phyloP scores from a whole-genome alignment of 2,113 vertebrate species.

The Ardeotis arabs region DNA sequence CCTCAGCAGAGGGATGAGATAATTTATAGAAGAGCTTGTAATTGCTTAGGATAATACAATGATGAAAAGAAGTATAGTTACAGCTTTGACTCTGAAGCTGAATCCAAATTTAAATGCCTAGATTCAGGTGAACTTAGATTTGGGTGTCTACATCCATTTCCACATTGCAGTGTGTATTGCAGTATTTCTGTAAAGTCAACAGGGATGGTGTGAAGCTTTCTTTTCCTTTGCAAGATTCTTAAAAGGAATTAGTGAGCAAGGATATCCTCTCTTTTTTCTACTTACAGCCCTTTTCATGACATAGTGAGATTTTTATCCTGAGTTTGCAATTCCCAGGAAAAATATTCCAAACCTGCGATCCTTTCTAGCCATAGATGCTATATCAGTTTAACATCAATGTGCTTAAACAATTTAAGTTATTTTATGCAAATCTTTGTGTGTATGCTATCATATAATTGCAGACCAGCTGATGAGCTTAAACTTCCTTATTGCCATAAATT shows the following conservation, averaged over 20 bases:
- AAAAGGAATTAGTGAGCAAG: neutral
- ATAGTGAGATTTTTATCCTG: neutral
- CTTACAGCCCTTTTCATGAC: neutral
- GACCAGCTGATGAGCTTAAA: neutral
- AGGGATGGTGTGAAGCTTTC: neutral
- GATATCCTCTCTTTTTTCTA: neutral
- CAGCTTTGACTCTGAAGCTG: neutral
- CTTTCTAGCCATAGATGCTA: neutral
- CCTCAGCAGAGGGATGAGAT: neutral
- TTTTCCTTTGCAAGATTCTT: neutral
- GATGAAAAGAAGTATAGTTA: neutral
- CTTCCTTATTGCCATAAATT: neutral
- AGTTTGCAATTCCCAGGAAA: neutral
- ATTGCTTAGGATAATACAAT: neutral
- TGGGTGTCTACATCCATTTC: neutral
- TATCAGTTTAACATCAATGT: neutral
- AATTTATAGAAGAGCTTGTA: neutral
- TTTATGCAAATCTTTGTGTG: neutral
- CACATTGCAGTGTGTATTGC: rapidly evolving
- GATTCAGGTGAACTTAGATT: neutral
- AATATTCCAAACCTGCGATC: neutral
- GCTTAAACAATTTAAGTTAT: neutral
- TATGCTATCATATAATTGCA: neutral
- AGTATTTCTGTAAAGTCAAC: neutral
- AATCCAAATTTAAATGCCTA: neutral